phyloP scores from a whole-genome alignment of 2,113 vertebrate species.

The Pelecanoides urinatrix region DNA sequence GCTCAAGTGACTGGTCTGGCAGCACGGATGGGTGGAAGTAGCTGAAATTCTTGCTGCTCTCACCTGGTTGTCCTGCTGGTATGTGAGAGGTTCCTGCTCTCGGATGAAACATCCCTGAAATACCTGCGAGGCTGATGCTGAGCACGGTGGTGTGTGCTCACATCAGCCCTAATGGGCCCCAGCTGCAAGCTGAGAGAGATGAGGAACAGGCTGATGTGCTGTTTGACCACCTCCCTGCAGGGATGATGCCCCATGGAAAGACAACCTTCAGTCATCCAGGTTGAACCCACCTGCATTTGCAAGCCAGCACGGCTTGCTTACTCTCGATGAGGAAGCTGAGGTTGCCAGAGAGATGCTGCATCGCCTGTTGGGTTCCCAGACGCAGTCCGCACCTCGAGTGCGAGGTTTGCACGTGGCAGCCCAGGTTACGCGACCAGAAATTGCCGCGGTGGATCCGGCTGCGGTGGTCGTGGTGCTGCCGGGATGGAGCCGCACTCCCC shows the following conservation, averaged over 20 bases:
- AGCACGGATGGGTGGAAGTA: accelerated
- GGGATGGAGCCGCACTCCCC: accelerated
- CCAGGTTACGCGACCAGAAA: accelerated
- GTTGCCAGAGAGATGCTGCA: neutral
- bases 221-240: neutral
- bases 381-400: accelerated
- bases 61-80: accelerated
- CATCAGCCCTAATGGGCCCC: neutral
- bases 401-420: neutral
- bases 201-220: neutral
- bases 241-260: accelerated
- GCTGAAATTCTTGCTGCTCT: neutral
- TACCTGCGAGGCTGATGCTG: neutral
- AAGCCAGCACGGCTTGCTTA: neutral
- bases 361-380: neutral
- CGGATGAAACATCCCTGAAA: neutral
- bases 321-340: neutral
- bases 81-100: neutral
- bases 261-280: accelerated
- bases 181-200: neutral
- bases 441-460: accelerated
- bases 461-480: accelerated
- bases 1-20: neutral
- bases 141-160: accelerated
- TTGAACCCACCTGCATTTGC: no score